Evolutionary conservation across 2,113 vertebrate species (phyloP), one percentile per base, ranked within the genome.

Genomic region (Hoplias malabaricus): DNA sequence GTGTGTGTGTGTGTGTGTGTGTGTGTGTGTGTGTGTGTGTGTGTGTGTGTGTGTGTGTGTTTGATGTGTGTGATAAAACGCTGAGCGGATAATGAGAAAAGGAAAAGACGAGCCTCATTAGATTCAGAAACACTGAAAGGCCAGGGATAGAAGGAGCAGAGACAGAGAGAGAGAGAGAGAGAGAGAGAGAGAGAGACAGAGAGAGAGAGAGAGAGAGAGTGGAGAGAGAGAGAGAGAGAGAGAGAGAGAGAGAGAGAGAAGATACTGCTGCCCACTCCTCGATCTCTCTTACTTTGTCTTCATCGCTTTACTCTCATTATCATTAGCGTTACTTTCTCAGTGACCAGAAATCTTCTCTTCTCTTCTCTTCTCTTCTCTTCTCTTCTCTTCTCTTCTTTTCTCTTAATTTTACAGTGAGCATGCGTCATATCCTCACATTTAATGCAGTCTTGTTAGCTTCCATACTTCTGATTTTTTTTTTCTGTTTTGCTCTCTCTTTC

Each of bases 1-100:
- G 65, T 53, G 25, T 29, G 31, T 69, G 40, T 59, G 50, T 69
- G 77, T 46, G 66, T 40, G 43, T 12, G 16, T 29, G 34, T 48
- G 36, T 12, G 56, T 16, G 31, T 11, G 19, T 69, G 48, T 25
- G 19, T 77, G 67, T 69, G 40, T 42, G 75, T 43, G 59, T 56
- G 50, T 43, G 46, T 40, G 78, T 16, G 14, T 34, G 12, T 80
- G 83, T 80, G 74, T 83, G 70, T 65, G 85, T 84, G 73, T 92
- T 91, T 91, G 89, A 92, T 88, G 88, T 88, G 85, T 80, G 84
- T 80, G 80, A 91, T 88, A 89, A 88, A 87, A 84, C 83, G 83
- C 77, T 46, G 84, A 86, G 86, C 82, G 87, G 85, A 87, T 93
- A 91, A 92, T 90, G 91, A 91, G 91, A 84, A 87, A 84, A 85